Percentiles rank a stretch among this genome's conserved stretches.
phyloP scores from a whole-genome alignment of 2,888 invertebrate species.

The Lobophora halterata region DNA sequence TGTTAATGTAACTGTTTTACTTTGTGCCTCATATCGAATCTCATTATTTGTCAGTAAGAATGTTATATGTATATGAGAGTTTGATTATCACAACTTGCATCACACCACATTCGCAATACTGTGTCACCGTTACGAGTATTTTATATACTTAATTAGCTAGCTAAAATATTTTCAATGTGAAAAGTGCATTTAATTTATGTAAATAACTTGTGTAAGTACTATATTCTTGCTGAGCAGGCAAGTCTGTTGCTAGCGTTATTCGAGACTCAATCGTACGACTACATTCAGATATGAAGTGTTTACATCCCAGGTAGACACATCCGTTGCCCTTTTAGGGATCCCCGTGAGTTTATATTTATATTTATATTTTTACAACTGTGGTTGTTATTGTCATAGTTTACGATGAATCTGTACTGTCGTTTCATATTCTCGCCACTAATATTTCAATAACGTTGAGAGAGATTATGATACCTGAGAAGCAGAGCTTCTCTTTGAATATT shows the following conservation, averaged over 20 bases:
- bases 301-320: too few relatives aligned
- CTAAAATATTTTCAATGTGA: constrained; percentile 5
- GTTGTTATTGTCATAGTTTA: constrained; percentile 8
- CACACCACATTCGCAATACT: constrained; percentile 20
- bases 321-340: too few relatives aligned
- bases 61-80: constrained; percentile 34
- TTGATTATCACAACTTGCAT: constrained; percentile 53
- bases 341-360: too few relatives aligned
- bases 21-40: constrained; percentile 75
- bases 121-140: constrained; percentile 5
- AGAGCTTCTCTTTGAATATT: constrained; percentile 8
- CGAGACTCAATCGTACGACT: too few relatives aligned
- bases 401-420: neutral
- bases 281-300: too few relatives aligned
- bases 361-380: constrained; percentile 6
- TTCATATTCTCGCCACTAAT: neutral
- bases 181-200: constrained; percentile 18
- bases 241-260: too few relatives aligned
- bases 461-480: constrained; percentile 6
- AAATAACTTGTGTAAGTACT: constrained; percentile 1
- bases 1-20: constrained; percentile 69
- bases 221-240: too few relatives aligned
- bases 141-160: constrained; percentile 9
- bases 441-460: neutral
- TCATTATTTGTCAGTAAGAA: constrained; percentile 57